Evolutionary conservation across 2,113 vertebrate species (phyloP), one percentile per base, ranked within the genome.

Genomic region (Nestor notabilis): DNA sequence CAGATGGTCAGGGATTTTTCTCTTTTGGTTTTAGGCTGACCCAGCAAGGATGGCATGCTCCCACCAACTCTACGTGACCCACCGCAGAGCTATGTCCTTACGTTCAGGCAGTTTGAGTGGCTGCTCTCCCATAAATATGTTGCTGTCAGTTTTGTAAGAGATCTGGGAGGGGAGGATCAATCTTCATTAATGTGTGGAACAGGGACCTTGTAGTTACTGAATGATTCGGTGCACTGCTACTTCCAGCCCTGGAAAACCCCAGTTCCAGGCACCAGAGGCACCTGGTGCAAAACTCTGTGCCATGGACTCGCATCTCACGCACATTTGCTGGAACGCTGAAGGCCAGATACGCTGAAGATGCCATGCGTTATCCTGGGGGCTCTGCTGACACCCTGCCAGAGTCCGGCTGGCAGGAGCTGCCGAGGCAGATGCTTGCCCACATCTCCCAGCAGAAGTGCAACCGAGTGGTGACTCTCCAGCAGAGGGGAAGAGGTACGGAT

Each of bases 361-460:
- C 72, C 87, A 49, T 12, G 71, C 7, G 0, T 11, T 91, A 12
- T 91, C 92, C 91, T 13, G 66, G 87, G 93, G 92, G 89, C 75
- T 77, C 87, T 83, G 82, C 78, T 94, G 94, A 91, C 79, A 66
- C 44, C 65, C 61, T 95, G 97, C 95, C 97, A 97, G 93, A 53
- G 56, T 10, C 82, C 39, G 52, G 63, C 89, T 97, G 97, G 95
- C 96, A 95, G 80, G 70, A 90, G 84, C 75, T 91, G 58, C 69
- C 0, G 2, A 92, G 87, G 82, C 96, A 97, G 95, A 90, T 95
- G 97, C 95, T 91, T 95, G 75, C 83, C 89, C 76, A 64, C 2
- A 0, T 96, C 78, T 93, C 95, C 85, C 91, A 77, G 83, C 90
- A 96, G 95, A 90, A 91, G 58, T 13, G 0, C 63, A 94, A 87